Conservation (phyloP, 2,888 invertebrate genomes). For the Homarus gammarus region DNA sequence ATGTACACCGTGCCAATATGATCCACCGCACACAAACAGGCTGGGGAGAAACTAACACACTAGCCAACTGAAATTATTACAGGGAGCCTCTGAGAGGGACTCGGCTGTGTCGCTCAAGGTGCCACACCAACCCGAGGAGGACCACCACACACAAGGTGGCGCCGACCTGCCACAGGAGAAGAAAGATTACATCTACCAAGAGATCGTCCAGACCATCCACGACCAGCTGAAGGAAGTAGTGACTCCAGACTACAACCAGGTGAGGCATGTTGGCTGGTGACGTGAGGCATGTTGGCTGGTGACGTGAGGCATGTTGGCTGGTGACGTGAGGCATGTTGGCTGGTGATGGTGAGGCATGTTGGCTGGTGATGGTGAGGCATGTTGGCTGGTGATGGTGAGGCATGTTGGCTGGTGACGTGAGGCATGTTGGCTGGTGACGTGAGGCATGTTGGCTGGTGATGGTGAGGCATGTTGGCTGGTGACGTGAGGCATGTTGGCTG, state of each 20-base stretch:
- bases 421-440: too few relatives aligned
- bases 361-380: too few relatives aligned
- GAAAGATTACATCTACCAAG: not conserved
- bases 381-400: too few relatives aligned
- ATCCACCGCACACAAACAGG: not conserved
- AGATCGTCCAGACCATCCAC: not conserved
- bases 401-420: too few relatives aligned
- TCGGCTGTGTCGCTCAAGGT: not conserved
- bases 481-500: not conserved
- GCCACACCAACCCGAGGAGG: not conserved
- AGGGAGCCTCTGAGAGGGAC: slow-evolving; percentile 1
- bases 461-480: not conserved
- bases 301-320: too few relatives aligned
- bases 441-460: too few relatives aligned
- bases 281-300: too few relatives aligned
- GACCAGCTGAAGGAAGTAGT: not conserved
- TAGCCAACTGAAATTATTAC: not conserved
- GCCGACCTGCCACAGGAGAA: not conserved
- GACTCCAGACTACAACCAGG: not conserved
- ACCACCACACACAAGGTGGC: not conserved
- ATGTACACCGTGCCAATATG: not conserved
- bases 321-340: too few relatives aligned
- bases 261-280: too few relatives aligned
- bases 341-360: too few relatives aligned
- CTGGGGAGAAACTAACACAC: not conserved